Conservation (phyloP, 2,888 invertebrate species). For the Meloe dianella region DNA sequence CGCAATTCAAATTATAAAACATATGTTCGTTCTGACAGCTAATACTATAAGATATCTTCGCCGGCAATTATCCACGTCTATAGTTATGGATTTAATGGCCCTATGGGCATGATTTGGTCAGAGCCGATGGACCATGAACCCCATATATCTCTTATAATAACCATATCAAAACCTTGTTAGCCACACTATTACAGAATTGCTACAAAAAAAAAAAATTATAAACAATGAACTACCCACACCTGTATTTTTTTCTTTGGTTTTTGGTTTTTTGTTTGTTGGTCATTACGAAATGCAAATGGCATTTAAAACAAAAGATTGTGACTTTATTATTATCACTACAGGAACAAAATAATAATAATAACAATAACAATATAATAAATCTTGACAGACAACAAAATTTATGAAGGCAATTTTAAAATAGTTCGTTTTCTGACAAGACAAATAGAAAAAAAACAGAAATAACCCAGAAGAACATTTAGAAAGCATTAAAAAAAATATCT, state of each 20-base stretch:
- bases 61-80: slow-evolving; percentile 42
- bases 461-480: neutral
- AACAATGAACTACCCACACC: too few relatives aligned
- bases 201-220: neutral
- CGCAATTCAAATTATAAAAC: slow-evolving; percentile 52
- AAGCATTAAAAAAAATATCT: neutral
- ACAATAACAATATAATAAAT: slow-evolving; percentile 5
- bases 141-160: neutral
- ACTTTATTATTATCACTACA: neutral
- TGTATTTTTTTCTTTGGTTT: neutral
- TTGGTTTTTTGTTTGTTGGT: neutral
- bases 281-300: neutral
- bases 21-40: slow-evolving; percentile 53
- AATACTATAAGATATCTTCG: slow-evolving; percentile 44
- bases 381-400: neutral
- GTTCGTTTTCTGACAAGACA: neutral
- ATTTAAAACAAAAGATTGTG: neutral
- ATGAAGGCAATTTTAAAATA: neutral
- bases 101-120: slow-evolving; percentile 21
- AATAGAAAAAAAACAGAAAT: neutral
- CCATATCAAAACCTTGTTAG: neutral
- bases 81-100: slow-evolving; percentile 25
- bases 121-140: slow-evolving; percentile 1
- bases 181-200: neutral
- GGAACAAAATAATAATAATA: slow-evolving; percentile 5